Evolutionary conservation across 2,113 vertebrate genomes (phyloP).

Genomic region (Sapayoa aenigma): DNA sequence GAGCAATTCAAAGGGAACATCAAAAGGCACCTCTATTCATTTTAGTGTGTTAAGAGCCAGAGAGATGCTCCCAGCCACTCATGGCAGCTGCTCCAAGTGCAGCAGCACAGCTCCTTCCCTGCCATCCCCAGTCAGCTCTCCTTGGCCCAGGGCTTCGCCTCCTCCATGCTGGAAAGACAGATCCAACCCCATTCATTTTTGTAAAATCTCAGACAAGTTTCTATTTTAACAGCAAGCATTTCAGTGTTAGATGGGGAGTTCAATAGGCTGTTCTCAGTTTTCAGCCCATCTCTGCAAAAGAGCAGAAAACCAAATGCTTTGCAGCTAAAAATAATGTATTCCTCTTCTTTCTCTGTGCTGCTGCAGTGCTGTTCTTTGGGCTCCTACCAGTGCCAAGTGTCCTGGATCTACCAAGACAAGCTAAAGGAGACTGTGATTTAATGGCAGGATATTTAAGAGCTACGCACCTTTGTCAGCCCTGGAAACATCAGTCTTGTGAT

Average conservation of each 20-base stretch:
- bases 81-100: fast-evolving
- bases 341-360: neutral
- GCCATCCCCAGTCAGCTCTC: neutral
- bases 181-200: neutral
- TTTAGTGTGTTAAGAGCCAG: neutral
- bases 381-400: neutral
- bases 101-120: neutral
- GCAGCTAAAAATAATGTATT: neutral
- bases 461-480: neutral
- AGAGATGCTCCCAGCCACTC: neutral
- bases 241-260: neutral
- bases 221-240: neutral
- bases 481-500: neutral
- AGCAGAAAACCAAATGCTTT: neutral
- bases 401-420: neutral
- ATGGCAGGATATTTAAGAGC: neutral
- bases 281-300: neutral
- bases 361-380: neutral
- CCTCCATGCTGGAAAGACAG: neutral
- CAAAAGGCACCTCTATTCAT: neutral
- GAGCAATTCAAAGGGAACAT: slow-evolving; percentile 12
- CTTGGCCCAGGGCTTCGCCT: neutral
- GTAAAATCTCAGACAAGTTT: too few species aligned
- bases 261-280: neutral
- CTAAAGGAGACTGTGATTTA: neutral